Evolutionary conservation across 2,888 invertebrate species (phyloP), one percentile per base, ranked within the genome.

Genomic region (Pollenia labialis): DNA sequence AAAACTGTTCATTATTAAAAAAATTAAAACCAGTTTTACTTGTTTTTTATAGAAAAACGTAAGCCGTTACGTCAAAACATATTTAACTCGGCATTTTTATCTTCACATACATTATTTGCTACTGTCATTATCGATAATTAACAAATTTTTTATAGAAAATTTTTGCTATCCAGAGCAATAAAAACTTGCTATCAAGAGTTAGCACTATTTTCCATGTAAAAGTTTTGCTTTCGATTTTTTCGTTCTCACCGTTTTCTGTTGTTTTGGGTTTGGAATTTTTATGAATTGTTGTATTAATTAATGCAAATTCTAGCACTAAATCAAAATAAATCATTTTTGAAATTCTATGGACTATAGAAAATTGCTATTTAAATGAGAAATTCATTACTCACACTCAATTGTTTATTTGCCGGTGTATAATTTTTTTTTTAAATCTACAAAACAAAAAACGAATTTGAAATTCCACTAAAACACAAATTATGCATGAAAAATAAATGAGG

Each of bases 401-500:
- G 16, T 44, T 23, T 72, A 11, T 46, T 72, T 46, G 66, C 52
- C 11, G 50, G 8, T 56, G 32, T 48, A 50, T 42, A 52, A 52
- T 75, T 64, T 72, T 64, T n/a, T 44, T 16, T 0, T 62, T 66
- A 42, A 71, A 66, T 40, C 60, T 60, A 32, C 71, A 60, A 58
- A 77, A 60, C 76, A 72, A 56, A 32, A 32, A 66, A 52, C 68
- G 50, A 23, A 79, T 79, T 82, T 79, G 23, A 75, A 85, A 82
- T 86, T 86, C 74, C 68, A 79, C 40, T 69, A 50, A 75, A 76
- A 80, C 68, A 79, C 79, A 82, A 86, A 86, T 75, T 82, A 82
- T 64, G 81, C 74, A 40, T 56, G 56, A 81, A 66, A 23, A 81
- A 66, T 56, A 76, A 69, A 62, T 52, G 32, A 58, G 44, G 32